These are phyloP conservation scores for Cataglyphis albicans DNA, from an alignment of 2,888 invertebrate species.

Conservation along the genomic window DNA sequence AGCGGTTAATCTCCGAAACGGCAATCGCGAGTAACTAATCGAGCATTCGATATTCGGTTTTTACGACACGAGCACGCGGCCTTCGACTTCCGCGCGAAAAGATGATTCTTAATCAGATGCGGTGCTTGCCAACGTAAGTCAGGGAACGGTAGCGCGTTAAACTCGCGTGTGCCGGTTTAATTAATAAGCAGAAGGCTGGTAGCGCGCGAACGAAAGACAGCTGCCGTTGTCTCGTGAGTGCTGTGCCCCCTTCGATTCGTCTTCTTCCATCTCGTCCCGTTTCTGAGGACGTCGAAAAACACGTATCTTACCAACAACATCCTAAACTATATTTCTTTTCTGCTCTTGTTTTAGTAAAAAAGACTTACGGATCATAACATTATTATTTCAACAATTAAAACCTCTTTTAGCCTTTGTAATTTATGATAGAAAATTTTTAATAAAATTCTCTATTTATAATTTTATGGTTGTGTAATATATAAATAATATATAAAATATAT, in stretches of 20 bases:
- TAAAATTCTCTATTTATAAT: neutral
- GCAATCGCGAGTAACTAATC: neutral
- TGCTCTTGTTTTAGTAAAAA: neutral
- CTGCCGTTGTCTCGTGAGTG: slow-evolving; percentile 28
- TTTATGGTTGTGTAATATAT: neutral
- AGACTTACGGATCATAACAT: neutral
- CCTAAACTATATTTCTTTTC: neutral
- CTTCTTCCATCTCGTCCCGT: slow-evolving; percentile 23
- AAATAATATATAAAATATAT: neutral
- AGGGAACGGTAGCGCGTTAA: slow-evolving; percentile 20
- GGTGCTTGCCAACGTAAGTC: slow-evolving; percentile 25
- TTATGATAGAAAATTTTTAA: neutral
- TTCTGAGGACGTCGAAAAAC: slow-evolving; percentile 21
- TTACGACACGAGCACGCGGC: slow-evolving; percentile 17
- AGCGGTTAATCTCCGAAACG: slow-evolving; percentile 22
- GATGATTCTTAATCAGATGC: slow-evolving; percentile 51
- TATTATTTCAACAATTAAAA: neutral
- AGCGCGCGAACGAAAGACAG: slow-evolving; percentile 51
- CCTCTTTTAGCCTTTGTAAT: neutral
- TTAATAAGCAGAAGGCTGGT: slow-evolving; percentile 60
- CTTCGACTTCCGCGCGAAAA: slow-evolving; percentile 26
- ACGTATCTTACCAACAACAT: slow-evolving; percentile 22
- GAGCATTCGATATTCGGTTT: slow-evolving; percentile 6
- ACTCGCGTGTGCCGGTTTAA: slow-evolving; percentile 49
- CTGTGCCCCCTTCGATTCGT: slow-evolving; percentile 52